These are phyloP conservation scores for Fulmarus glacialis DNA, from an alignment of 2,113 vertebrate genomes.

Conservation along the genomic window DNA sequence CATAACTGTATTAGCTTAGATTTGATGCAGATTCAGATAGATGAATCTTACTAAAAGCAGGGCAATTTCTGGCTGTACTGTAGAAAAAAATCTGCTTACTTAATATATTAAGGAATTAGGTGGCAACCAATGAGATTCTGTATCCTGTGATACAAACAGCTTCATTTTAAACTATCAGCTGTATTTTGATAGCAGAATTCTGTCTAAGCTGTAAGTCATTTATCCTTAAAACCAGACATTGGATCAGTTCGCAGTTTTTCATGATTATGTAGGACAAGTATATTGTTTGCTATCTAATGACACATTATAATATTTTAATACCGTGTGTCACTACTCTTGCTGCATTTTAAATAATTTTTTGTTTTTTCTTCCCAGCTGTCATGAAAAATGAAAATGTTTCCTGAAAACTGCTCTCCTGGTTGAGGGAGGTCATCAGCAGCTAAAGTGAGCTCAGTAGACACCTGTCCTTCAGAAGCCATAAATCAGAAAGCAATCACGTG, in stretches of 20 bases:
- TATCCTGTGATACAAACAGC: neutral
- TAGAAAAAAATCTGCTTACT: neutral
- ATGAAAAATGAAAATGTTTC: neutral
- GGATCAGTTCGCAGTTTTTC: neutral
- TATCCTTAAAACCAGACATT: neutral
- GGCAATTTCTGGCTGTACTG: neutral
- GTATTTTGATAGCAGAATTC: neutral
- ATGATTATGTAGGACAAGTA: neutral
- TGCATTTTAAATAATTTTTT: neutral
- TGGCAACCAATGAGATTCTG: neutral
- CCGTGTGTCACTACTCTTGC: neutral
- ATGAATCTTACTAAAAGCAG: neutral
- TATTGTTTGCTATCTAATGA: neutral
- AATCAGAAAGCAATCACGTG: neutral
- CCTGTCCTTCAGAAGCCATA: neutral
- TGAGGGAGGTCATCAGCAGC: neutral
- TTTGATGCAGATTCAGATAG: neutral
- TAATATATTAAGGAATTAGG: neutral
- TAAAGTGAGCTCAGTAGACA: neutral
- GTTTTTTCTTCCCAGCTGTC: neutral
- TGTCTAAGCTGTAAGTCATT: neutral
- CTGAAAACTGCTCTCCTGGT: neutral
- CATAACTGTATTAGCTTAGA: neutral
- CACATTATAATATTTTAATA: neutral
- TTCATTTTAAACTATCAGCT: neutral